Evolutionary conservation across 2,797 vertebrate genomes (phyloP).

Genomic region (Danio aesculapii): DNA sequence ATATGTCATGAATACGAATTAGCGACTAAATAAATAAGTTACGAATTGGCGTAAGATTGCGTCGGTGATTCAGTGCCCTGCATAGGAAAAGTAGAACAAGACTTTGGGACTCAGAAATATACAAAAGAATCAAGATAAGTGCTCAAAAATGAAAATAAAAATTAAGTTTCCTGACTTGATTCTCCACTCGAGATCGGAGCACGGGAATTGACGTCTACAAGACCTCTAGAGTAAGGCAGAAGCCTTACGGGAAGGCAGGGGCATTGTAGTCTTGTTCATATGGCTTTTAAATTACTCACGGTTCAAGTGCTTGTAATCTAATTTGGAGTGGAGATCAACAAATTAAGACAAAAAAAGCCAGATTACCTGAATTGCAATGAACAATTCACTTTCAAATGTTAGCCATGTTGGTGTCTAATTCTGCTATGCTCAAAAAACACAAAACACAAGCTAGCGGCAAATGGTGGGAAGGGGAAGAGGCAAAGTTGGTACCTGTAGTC

Average conservation of each 20-base stretch:
- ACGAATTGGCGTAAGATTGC: no score
- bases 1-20: no score
- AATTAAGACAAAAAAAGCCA: slow-evolving; percentile 12
- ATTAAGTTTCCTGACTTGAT: slow-evolving; percentile 38
- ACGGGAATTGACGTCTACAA: slow-evolving; percentile 19
- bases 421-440: slow-evolving; percentile 26
- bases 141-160: slow-evolving; percentile 55
- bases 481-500: slow-evolving; percentile 32
- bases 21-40: no score
- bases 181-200: slow-evolving; percentile 34
- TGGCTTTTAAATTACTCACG: slow-evolving; percentile 58
- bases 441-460: slow-evolving; percentile 38
- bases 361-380: neutral
- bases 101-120: slow-evolving; percentile 28
- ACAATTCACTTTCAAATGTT: neutral
- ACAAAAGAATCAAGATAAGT: slow-evolving; percentile 57
- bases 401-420: slow-evolving; percentile 8
- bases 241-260: slow-evolving; percentile 42
- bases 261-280: slow-evolving; percentile 54
- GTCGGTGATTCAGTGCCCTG: slow-evolving; percentile 26
- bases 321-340: slow-evolving; percentile 24
- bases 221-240: slow-evolving; percentile 53
- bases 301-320: slow-evolving; percentile 55
- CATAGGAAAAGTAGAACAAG: slow-evolving; percentile 50
- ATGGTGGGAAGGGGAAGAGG: slow-evolving; percentile 18